These are phyloP conservation scores for Acanthopagrus latus DNA, from an alignment of 2,797 vertebrate species.

Conservation along the genomic window DNA sequence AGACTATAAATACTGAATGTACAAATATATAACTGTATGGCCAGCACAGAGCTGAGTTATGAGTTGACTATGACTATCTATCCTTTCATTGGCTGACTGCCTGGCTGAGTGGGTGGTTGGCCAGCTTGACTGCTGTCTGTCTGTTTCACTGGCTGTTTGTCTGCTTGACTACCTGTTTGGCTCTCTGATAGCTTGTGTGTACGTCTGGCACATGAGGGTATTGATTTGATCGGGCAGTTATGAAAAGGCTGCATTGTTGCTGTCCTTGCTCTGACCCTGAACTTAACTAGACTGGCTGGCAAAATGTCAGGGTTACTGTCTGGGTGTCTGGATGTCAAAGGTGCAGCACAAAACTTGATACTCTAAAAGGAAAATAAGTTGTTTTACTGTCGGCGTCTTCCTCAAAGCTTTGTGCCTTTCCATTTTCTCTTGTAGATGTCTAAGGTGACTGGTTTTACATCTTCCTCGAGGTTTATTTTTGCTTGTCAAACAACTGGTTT, in stretches of 20 bases:
- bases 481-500: too few species aligned
- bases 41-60: slow-evolving; percentile 48
- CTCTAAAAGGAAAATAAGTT: not conserved
- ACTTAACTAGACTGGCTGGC: slow-evolving; percentile 47
- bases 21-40: slow-evolving; percentile 56
- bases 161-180: slow-evolving; percentile 57
- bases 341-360: not conserved
- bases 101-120: slow-evolving; percentile 71
- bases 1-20: slow-evolving; percentile 70
- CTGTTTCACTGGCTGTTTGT: slow-evolving; percentile 35
- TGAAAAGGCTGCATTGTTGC: slow-evolving; percentile 45
- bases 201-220: slow-evolving; percentile 58
- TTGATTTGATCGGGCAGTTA: slow-evolving; percentile 64
- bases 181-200: slow-evolving; percentile 27
- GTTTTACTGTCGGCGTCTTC: too few species aligned
- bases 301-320: slow-evolving; percentile 35
- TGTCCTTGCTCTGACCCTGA: slow-evolving; percentile 65
- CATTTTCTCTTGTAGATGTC: too few species aligned
- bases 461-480: too few species aligned
- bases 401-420: too few species aligned
- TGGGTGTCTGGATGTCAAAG: slow-evolving; percentile 32
- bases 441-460: too few species aligned
- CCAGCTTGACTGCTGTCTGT: slow-evolving; percentile 56
- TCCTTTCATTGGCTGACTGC: slow-evolving; percentile 62
- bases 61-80: slow-evolving; percentile 60